Evolutionary conservation across 1,140 invertebrate genomes (phyloP), one percentile per base, ranked within the genome.

Genomic region (Cherax quadricarinatus): DNA sequence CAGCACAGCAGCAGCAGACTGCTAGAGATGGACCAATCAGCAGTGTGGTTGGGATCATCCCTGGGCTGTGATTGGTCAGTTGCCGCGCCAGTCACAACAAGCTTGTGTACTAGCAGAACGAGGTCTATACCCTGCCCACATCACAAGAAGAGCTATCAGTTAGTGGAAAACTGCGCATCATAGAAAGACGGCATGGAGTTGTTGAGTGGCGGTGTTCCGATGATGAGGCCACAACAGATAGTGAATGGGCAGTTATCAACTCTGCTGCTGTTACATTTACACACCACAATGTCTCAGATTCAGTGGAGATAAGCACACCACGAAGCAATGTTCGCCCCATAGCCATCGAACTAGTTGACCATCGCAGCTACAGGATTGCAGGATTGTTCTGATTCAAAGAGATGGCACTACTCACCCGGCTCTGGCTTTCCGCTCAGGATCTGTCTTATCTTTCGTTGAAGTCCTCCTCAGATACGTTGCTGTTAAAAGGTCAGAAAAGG

Each of bases 181-280:
- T 94, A 78, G 93, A 95, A 89, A 95, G 94, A 94, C 88, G 94
- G 73, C 94, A 95, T 57, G 95, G 95, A 49, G 95, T 94, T 92
- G 93, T 95, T 85, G 95, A 95, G 90, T 95, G 95, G 95, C 94
- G 94, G 86, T 95, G 95, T 81, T 94, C 94, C 49, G 95, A 95
- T 73, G 93, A 94, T 85, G 93, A 93, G 62, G 92, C 93, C 51
- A 93, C 94, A 18, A 88, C 93, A 90, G 94, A 94, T 83, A 94
- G 95, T 62, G 95, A 95, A 66, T 95, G 95, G 95, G 94, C 95
- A 18, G 94, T 95, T 10, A 94, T 95, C 88, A 94, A 94, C 91
- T 93, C n/a, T n/a, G n/a, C n/a, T n/a, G n/a, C n/a, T n/a, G n/a
- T n/a, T n/a, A n/a, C n/a, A n/a, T n/a, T n/a, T n/a, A n/a, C n/a